Evolutionary conservation across 2,113 vertebrate species (phyloP).

Genomic region (Cromileptes altivelis): DNA sequence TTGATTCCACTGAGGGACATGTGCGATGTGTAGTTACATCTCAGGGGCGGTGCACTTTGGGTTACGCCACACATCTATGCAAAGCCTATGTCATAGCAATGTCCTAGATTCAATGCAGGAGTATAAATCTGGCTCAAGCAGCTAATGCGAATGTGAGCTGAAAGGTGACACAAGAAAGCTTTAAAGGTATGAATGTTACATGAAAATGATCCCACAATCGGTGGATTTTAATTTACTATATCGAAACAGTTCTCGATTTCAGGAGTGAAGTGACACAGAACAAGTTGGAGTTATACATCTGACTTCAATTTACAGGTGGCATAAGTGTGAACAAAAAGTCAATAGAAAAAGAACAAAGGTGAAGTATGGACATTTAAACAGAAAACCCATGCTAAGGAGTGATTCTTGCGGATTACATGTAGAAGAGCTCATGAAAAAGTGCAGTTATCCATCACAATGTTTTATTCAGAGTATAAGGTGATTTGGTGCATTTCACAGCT

Average conservation of each 20-base stretch:
- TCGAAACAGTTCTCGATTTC: too few relatives aligned
- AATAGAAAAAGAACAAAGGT: not conserved
- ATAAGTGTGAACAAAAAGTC: not conserved
- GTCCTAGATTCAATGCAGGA: too few relatives aligned
- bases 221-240: too few relatives aligned
- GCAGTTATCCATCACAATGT: not conserved
- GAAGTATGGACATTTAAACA: not conserved
- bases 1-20: too few relatives aligned
- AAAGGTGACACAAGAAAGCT: not conserved
- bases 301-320: not conserved
- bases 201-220: not conserved
- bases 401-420: not conserved
- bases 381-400: too few relatives aligned
- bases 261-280: not conserved
- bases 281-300: not conserved
- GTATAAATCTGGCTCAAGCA: not conserved
- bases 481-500: not conserved
- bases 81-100: too few relatives aligned
- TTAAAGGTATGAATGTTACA: not conserved
- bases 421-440: not conserved
- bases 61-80: too few relatives aligned
- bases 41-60: too few relatives aligned
- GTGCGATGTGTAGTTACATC: too few relatives aligned
- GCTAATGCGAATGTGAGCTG: not conserved
- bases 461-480: not conserved